Conservation (phyloP, 2,797 vertebrate genomes). For the Tympanoctomys barrerae region DNA sequence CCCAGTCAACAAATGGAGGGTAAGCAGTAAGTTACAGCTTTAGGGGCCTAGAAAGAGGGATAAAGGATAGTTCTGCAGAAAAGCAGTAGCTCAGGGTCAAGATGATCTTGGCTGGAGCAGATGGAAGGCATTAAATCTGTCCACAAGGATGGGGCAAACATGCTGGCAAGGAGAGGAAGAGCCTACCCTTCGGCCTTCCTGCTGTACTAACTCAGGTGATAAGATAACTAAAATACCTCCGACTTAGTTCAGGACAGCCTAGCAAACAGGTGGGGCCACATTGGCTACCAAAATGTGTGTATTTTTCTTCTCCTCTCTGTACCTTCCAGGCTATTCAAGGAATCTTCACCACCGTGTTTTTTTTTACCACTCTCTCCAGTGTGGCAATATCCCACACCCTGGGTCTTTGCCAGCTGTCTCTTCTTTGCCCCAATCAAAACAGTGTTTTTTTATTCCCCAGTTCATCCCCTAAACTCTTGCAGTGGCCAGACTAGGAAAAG, state of each 20-base stretch:
- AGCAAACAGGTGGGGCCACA: neutral
- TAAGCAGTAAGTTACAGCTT: neutral
- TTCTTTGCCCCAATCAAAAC: constrained; percentile 28
- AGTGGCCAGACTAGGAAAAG: neutral
- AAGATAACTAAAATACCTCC: neutral
- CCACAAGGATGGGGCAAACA: too few species aligned
- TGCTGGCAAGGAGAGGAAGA: neutral
- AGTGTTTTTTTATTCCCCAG: neutral
- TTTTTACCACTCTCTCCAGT: neutral
- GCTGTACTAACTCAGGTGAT: neutral
- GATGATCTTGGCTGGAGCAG: neutral
- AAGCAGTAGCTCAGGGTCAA: neutral
- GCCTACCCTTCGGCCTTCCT: neutral
- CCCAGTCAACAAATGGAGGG: neutral
- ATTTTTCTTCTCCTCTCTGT: neutral
- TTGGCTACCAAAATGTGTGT: neutral
- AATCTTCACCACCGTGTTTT: too few species aligned
- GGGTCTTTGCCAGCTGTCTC: neutral
- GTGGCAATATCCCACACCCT: neutral
- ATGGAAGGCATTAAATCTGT: neutral
- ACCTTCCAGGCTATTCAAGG: neutral
- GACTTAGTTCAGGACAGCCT: neutral
- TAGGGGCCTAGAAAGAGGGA: neutral
- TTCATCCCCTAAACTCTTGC: neutral
- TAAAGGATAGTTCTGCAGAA: neutral